These are phyloP conservation scores for Sipha maydis DNA, from an alignment of 2,888 invertebrate genomes.

Conservation along the genomic window DNA sequence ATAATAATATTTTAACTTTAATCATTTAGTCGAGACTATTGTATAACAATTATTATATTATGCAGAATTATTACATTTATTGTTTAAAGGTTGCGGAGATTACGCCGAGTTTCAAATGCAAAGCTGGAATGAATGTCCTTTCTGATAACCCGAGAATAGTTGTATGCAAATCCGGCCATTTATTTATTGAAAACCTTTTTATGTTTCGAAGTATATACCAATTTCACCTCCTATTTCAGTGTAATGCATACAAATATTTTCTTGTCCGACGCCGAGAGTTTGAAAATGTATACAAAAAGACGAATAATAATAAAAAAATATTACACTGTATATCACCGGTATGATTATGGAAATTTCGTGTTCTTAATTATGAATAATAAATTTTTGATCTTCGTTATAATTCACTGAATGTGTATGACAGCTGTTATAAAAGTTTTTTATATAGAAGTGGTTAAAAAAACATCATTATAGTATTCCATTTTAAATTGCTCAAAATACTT, in stretches of 20 bases:
- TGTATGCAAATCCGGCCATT: background rate
- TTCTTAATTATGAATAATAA: slow-evolving; percentile 34
- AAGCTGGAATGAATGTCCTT: too few species aligned
- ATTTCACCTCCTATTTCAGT: background rate
- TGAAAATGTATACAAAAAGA: background rate
- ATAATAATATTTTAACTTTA: too few species aligned
- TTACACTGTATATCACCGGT: background rate
- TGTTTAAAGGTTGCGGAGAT: too few species aligned
- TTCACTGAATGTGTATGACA: background rate
- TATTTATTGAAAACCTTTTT: background rate
- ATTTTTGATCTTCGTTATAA: slow-evolving; percentile 23
- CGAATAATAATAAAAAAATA: background rate
- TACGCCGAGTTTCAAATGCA: too few species aligned
- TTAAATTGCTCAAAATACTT: slow-evolving; percentile 29
- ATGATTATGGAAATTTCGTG: slow-evolving; percentile 6
- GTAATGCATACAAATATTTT: too few species aligned
- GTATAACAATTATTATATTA: too few species aligned
- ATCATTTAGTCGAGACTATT: too few species aligned
- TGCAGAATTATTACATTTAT: too few species aligned
- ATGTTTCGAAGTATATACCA: too few species aligned
- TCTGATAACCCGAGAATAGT: background rate
- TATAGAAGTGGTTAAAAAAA: slow-evolving; percentile 19
- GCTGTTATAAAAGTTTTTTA: slow-evolving; percentile 17
- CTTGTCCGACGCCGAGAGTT: background rate
- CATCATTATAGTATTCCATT: slow-evolving; percentile 37